These are phyloP conservation scores for Ditylenchus dipsaci DNA, from an alignment of 1,140 invertebrate genomes.

Conservation along the genomic window DNA sequence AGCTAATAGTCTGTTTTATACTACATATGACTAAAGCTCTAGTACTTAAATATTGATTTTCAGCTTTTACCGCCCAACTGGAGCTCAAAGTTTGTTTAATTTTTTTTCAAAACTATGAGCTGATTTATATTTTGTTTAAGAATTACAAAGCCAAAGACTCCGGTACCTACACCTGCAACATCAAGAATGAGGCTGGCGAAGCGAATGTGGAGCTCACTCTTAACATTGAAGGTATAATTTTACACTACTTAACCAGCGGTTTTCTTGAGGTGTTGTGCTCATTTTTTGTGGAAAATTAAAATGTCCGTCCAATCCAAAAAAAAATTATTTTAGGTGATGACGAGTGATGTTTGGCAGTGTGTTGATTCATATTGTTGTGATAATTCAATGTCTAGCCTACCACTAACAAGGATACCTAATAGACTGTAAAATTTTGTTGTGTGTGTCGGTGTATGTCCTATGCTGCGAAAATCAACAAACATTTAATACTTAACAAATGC, in stretches of 20 bases:
- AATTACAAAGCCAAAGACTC: slow-evolving; percentile 88
- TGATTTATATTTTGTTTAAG: slow-evolving; percentile 61
- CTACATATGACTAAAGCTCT: not conserved
- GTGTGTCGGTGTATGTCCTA: not conserved
- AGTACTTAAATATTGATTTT: not conserved
- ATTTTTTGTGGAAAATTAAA: not conserved
- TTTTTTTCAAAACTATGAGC: slow-evolving; percentile 3
- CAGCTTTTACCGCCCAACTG: slow-evolving; percentile 53
- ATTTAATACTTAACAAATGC: not conserved
- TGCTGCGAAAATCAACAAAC: slow-evolving; percentile 8
- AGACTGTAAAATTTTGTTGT: not conserved
- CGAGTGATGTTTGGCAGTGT: not conserved
- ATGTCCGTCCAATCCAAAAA: not conserved
- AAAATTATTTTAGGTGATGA: slow-evolving; percentile 14
- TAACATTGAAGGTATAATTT: slow-evolving; percentile 77
- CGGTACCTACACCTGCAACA: slow-evolving; percentile 92
- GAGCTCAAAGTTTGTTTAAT: slow-evolving; percentile 53
- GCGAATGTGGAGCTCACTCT: slow-evolving; percentile 95
- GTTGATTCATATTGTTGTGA: no score
- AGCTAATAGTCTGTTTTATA: slow-evolving; percentile 34
- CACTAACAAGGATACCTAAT: not conserved
- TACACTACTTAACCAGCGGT: not conserved
- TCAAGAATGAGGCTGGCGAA: slow-evolving; percentile 91
- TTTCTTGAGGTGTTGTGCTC: slow-evolving; percentile 2
- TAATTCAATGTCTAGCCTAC: no score